Conservation (phyloP, 2,797 vertebrate species). For the Ptychobarbus kaznakovi region DNA sequence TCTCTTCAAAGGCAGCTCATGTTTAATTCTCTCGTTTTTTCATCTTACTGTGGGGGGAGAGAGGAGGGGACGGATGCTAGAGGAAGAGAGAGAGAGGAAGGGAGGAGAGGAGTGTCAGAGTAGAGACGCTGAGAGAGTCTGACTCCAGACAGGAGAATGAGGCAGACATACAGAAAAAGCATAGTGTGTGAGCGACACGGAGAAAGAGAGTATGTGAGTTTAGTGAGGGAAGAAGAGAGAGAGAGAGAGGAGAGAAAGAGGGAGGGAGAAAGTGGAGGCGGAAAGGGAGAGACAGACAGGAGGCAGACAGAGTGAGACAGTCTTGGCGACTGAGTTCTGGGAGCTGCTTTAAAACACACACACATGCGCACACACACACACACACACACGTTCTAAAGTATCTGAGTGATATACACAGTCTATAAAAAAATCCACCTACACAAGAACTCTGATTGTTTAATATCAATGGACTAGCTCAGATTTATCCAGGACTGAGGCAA, state of each 20-base stretch:
- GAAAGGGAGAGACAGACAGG: constrained; percentile 53
- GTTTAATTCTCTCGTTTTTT: constrained; percentile 59
- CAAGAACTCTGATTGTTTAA: constrained; percentile 36
- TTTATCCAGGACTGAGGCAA: constrained; percentile 16
- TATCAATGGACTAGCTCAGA: constrained; percentile 23
- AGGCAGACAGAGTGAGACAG: constrained; percentile 67
- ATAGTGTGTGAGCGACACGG: constrained; percentile 7
- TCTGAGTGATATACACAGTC: constrained; percentile 27
- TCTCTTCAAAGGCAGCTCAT: constrained; percentile 56
- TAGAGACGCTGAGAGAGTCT: constrained; percentile 25
- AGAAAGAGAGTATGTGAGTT: constrained; percentile 26
- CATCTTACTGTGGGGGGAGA: constrained; percentile 16
- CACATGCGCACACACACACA: constrained; percentile 22
- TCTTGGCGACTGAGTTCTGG: constrained; percentile 71
- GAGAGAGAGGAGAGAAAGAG: constrained; percentile 31
- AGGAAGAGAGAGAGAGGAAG: not conserved
- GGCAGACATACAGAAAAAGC: constrained; percentile 30
- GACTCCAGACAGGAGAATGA: constrained; percentile 37
- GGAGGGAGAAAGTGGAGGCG: constrained; percentile 35
- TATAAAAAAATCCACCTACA: constrained; percentile 23
- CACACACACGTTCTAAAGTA: constrained; percentile 5
- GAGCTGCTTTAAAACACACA: constrained; percentile 64
- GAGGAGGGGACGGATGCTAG: not conserved
- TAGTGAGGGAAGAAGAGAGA: constrained; percentile 19
- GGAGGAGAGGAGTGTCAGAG: constrained; percentile 8